Conservation (phyloP, 2,888 invertebrate species). For the Ctenicera cuprea region DNA sequence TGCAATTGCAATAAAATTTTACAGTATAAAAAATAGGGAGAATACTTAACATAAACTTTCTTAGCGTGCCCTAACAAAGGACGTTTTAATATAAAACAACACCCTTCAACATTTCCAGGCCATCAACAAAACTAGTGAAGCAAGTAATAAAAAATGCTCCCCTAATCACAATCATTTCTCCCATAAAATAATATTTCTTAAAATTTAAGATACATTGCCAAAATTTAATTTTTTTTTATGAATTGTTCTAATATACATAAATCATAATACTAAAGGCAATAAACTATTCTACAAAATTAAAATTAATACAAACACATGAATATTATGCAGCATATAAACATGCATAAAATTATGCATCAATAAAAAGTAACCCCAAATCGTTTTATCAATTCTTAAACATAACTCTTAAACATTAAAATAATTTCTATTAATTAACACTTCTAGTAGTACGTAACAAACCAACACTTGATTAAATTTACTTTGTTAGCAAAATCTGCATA, state of each 20-base stretch:
- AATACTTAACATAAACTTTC: background rate
- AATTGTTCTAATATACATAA: background rate
- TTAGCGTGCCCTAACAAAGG: background rate
- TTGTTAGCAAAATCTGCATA: slow-evolving; percentile 78
- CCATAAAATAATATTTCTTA: background rate
- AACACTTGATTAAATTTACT: slow-evolving; percentile 20
- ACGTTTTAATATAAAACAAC: slow-evolving; percentile 38
- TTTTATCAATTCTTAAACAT: background rate
- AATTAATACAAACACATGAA: slow-evolving; percentile 20
- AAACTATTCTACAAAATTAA: slow-evolving; percentile 4
- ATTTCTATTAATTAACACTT: background rate
- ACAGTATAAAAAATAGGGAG: slow-evolving; percentile 20
- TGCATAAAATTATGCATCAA: slow-evolving; percentile 14
- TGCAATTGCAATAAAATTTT: background rate
- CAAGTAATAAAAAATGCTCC: slow-evolving; percentile 16
- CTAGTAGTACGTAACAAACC: too few relatives aligned
- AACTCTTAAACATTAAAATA: slow-evolving; percentile 3
- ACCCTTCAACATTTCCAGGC: background rate
- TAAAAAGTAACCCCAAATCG: slow-evolving; percentile 30
- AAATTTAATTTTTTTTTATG: background rate
- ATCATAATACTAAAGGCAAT: background rate
- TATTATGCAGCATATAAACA: slow-evolving; percentile 22
- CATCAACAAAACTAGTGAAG: background rate
- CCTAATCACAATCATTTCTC: background rate
- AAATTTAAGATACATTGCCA: background rate